Conservation (phyloP, 2,113 vertebrate species). For the Oxygymnocypris stewartii region DNA sequence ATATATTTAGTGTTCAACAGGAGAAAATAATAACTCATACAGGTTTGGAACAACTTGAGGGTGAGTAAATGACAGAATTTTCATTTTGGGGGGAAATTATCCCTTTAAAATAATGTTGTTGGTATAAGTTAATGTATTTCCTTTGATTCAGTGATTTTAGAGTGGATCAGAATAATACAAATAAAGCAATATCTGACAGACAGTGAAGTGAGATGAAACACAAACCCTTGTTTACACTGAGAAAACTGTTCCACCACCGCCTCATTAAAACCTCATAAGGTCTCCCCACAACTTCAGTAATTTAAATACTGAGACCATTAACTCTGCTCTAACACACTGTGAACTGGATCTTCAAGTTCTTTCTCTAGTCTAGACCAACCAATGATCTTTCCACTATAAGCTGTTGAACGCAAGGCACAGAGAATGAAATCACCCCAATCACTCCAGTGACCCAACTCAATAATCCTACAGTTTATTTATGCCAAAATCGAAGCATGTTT, state of each 20-base stretch:
- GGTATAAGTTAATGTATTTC: no score
- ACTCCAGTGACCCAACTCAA: conserved; percentile 19
- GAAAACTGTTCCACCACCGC: background rate
- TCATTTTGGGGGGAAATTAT: background rate
- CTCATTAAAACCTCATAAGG: conserved; percentile 19
- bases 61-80: background rate
- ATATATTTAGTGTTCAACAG: background rate
- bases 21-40: no score
- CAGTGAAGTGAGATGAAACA: background rate
- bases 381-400: conserved; percentile 21
- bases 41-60: no score
- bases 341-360: background rate
- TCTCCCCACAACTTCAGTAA: background rate
- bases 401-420: background rate
- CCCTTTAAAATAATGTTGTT: no score
- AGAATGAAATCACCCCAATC: conserved; percentile 8
- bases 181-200: background rate
- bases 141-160: no score
- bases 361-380: background rate
- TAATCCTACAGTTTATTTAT: conserved; percentile 18
- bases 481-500: conserved; percentile 17
- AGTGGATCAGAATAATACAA: background rate
- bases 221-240: conserved; percentile 9
- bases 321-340: background rate
- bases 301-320: conserved; percentile 1